A percentile compares a stretch with the other conserved stretches of the same genome.
Conservation (phyloP, 2,113 vertebrate genomes). For the Coryphaenoides rupestris region DNA sequence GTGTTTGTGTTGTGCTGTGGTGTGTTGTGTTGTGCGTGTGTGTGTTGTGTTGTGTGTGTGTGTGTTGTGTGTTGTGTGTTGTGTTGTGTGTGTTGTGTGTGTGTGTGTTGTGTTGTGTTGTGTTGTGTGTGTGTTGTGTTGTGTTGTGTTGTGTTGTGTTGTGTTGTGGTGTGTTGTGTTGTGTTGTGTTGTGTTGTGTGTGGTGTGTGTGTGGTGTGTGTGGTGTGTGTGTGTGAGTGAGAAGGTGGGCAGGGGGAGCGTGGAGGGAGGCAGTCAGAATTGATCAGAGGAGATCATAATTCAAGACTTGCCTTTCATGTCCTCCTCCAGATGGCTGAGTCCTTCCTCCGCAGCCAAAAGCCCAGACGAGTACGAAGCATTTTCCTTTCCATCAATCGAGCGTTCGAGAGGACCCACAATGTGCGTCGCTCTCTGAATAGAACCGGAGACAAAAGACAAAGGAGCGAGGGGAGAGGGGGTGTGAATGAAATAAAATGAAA, state of each 20-base stretch:
- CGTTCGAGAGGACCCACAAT: conserved; percentile 51
- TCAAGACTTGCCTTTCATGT: conserved; percentile 69
- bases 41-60: no score
- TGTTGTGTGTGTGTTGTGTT: no score
- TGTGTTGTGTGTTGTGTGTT: no score
- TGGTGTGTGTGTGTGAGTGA: conserved; percentile 14
- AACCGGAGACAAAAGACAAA: conserved; percentile 5
- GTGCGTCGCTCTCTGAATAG: conserved; percentile 48
- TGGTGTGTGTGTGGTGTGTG: no score
- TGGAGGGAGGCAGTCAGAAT: conserved; percentile 45
- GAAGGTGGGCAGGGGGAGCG: conserved; percentile 1
- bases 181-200: no score
- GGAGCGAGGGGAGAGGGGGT: background rate
- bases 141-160: no score
- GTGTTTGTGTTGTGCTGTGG: no score
- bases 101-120: no score
- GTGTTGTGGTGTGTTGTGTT: no score
- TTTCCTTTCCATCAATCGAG: conserved; percentile 64
- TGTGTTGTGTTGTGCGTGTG: no score
- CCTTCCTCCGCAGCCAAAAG: conserved; percentile 58
- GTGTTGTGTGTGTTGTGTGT: no score
- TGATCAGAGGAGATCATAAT: conserved; percentile 70
- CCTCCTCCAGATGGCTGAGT: conserved; percentile 69
- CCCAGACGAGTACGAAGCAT: conserved; percentile 63
- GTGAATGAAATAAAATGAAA: background rate